A percentile compares a stretch with the other conserved stretches of the same genome.
Conservation (phyloP, 2,888 invertebrate species). For the Luperina testacea region DNA sequence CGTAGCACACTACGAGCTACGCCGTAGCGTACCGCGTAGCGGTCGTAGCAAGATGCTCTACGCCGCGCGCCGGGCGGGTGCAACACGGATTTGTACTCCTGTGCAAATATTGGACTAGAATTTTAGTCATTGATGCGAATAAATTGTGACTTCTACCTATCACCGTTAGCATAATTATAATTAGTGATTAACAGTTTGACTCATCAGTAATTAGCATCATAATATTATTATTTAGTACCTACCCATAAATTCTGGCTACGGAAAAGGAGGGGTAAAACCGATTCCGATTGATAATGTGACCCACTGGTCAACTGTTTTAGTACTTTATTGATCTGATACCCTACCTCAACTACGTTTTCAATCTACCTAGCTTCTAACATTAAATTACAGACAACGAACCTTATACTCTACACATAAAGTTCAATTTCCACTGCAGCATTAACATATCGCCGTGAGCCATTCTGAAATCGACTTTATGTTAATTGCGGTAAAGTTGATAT, state of each 20-base stretch:
- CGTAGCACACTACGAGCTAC: conserved; percentile 9
- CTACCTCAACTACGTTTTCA: conserved; percentile 14
- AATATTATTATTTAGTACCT: background rate
- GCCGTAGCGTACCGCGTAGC: conserved; percentile 7
- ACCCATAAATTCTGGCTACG: background rate
- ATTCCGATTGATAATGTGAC: too few species aligned
- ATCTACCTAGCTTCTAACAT: background rate
- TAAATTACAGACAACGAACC: background rate
- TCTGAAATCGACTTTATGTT: background rate
- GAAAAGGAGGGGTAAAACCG: background rate
- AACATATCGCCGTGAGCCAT: background rate
- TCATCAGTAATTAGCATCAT: background rate
- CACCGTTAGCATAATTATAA: too few species aligned
- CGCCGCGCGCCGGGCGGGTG: background rate
- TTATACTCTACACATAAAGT: accelerated
- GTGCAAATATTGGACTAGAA: background rate
- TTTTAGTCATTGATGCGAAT: background rate
- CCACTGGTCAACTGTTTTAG: conserved; percentile 5
- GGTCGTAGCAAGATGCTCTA: background rate
- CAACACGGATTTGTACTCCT: background rate
- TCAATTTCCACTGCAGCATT: background rate
- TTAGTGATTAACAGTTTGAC: background rate
- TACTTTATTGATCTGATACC: conserved; percentile 25
- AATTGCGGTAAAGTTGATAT: background rate
- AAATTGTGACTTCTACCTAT: background rate